Base-by-base conservation (phyloP, 1,140 invertebrate species). In the Drosophila neocordata region DNA sequence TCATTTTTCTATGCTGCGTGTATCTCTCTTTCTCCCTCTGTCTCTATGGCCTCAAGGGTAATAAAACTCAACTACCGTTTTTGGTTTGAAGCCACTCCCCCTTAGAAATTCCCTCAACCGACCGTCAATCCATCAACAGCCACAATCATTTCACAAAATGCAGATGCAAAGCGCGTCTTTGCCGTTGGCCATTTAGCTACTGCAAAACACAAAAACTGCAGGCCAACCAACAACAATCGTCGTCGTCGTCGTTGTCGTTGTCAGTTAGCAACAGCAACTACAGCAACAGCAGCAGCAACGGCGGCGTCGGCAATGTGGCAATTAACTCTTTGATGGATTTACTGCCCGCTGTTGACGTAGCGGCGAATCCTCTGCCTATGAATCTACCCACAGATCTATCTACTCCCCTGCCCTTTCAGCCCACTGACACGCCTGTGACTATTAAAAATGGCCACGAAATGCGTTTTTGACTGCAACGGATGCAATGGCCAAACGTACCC, bases 291-390 rank as follows among this genome's bases (percentile, higher is more conserved):
- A 20, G 9, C 41, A 9, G 6, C 12, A 55, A 62, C 66, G 41
- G 22, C 51, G 15, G 48, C 48, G 31, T 37, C 65, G 71, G 72
- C 65, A 77, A 87, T 68, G 71, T 88, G 83, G 83, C 83, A 88
- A 87, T 87, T 87, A 87, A 87, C 75, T 88, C 75, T 87, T 88
- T 87, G 83, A 87, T 87, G 79, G 83, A 87, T 87, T 87, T 82
- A 87, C 75, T 77, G 69, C 60, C 51, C 63, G 69, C 60, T 27
- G 64, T 41, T 64, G 56, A 59, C 52, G 76, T 55, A 12, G 44
- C 48, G 66, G 65, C 51, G 34, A 59, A 13, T 18, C 2, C 60
- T 41, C 31, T 52, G 48, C 37, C 41, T 48, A 24, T 5, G 48
- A 74, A 53, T 34, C 51, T 31, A 51, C 35, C 41, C 27, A 8